Percentiles rank a stretch among this genome's conserved stretches.
phyloP scores from a whole-genome alignment of 2,113 vertebrate species.

The Pseudopipra pipra region DNA sequence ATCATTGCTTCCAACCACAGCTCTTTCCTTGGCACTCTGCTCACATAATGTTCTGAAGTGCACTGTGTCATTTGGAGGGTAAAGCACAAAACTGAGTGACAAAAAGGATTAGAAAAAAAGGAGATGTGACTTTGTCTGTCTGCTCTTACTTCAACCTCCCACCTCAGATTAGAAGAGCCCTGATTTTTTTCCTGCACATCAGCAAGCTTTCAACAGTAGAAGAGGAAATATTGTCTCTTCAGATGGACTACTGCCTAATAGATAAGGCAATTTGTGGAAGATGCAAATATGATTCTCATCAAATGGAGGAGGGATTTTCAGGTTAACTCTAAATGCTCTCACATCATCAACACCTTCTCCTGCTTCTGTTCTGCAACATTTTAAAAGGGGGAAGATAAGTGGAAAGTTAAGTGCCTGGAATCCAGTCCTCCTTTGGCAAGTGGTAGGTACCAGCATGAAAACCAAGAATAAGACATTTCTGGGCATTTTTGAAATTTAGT shows the following conservation, averaged over 20 bases:
- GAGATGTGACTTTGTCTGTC: background rate
- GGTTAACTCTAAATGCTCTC: background rate
- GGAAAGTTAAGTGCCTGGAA: background rate
- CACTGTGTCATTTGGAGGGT: background rate
- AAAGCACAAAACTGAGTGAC: constrained; percentile 25
- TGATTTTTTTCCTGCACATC: background rate
- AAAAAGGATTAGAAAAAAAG: background rate
- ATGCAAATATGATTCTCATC: background rate
- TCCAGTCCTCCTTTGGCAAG: background rate
- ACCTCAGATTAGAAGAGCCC: background rate
- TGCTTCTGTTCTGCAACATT: background rate
- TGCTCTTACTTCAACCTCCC: no score
- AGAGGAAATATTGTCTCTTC: background rate
- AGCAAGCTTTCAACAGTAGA: background rate
- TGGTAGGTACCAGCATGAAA: background rate
- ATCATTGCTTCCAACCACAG: background rate
- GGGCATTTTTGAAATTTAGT: background rate
- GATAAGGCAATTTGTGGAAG: background rate
- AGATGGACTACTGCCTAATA: background rate
- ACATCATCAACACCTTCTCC: background rate
- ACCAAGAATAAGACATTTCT: background rate
- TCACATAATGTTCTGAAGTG: background rate
- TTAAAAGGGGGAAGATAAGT: background rate
- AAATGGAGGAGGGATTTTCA: background rate
- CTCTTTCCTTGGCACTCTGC: background rate